Evolutionary conservation across 2,888 invertebrate species (phyloP).

Genomic region (Helicoverpa assulta): DNA sequence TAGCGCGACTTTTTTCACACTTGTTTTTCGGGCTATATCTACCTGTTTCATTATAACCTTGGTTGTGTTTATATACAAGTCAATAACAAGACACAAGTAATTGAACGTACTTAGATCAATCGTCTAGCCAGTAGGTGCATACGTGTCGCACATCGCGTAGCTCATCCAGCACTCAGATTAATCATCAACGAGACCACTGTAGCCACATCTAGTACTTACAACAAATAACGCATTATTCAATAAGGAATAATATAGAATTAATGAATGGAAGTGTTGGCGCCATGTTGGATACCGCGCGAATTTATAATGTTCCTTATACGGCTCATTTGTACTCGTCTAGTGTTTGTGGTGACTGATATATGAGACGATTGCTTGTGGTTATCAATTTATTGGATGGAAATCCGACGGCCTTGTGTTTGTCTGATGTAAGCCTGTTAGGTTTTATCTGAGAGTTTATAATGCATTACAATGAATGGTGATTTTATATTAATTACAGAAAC

Average conservation of each 20-base stretch:
- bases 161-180: background rate
- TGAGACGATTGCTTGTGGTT: conserved; percentile 32
- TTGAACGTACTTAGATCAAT: background rate
- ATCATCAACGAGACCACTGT: background rate
- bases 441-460: no score
- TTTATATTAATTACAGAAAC: no score
- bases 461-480: no score
- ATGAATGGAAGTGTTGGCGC: conserved; percentile 45
- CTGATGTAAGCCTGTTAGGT: conserved; percentile 16
- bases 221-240: conserved; percentile 45
- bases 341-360: conserved; percentile 27
- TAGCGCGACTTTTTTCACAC: no score
- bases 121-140: background rate
- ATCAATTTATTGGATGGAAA: conserved; percentile 38
- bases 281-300: conserved; percentile 34
- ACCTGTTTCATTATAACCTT: no score
- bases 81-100: background rate
- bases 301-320: conserved; percentile 43
- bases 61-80: no score
- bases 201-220: background rate
- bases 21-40: no score
- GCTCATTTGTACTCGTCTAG: conserved; percentile 49
- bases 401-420: conserved; percentile 35
- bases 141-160: background rate
- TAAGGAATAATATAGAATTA: conserved; percentile 30